Evolutionary conservation across 2,797 vertebrate genomes (phyloP), one percentile per base, ranked within the genome.

Genomic region (Dendrocincla fuliginosa): DNA sequence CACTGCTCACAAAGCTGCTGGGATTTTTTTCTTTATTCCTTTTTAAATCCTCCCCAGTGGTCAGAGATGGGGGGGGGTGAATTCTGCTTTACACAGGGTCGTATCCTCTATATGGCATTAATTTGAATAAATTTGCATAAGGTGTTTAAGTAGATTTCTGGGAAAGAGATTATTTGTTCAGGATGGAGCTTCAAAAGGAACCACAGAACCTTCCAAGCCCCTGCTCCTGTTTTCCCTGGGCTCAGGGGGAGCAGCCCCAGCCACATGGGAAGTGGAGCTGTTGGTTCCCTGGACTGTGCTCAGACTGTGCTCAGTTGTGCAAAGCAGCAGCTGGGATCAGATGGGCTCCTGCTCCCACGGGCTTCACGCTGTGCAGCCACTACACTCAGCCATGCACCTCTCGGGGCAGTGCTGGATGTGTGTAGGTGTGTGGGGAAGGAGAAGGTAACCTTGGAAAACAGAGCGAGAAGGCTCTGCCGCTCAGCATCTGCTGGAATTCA

Each of bases 191-290:
- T 61, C 27, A 6, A 23, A 63, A 84, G 41, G 46, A 70, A 67
- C 8, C 20, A 5, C 41, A 8, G 47, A 41, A n/a, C 11, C 7
- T 41, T 69, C 13, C 30, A 25, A 65, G 30, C 5, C 3, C 0
- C 0, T 0, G 0, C 16, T 74, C 37, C 49, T 14, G 7, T 10
- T 64, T 52, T 28, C 27, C 33, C 59, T 10, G 33, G 73, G 61
- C 44, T 67, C 4, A 0, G 5, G 32, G 56, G 15, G 55, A 61
- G 50, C 64, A 77, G 74, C 60, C 52, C n/a, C 27, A 15, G 65
- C 12, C 1, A 0, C 7, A 2, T 0, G 16, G 32, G 85, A 23
- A 52, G 28, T 0, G 1, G 59, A 24, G 35, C 63, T 3, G 49
- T 14, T n/a, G 1, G 0, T 15, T 14, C 46, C 13, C 49, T 6